Evolutionary conservation across 1,140 invertebrate species (phyloP).

Genomic region (Polyergus mexicanus): DNA sequence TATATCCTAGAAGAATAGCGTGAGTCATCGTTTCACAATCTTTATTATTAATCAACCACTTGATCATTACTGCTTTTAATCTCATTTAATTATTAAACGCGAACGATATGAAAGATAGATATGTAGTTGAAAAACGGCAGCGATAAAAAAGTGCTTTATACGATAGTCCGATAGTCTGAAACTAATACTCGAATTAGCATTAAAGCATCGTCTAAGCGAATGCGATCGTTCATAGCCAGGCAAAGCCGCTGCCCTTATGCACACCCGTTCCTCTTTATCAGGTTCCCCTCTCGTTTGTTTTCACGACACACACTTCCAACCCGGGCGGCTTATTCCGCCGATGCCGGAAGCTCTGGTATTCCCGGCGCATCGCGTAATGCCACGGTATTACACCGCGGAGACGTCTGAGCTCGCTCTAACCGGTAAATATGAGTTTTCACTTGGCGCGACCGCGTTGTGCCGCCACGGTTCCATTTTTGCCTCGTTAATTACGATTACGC

Average conservation of each 20-base stretch:
- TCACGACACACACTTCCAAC: slow-evolving; percentile 30
- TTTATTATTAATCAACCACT: background rate
- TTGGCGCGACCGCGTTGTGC: slow-evolving; percentile 54
- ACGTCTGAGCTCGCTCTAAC: slow-evolving; percentile 78
- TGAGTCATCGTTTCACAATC: background rate
- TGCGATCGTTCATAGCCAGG: slow-evolving; percentile 44
- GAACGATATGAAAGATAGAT: background rate
- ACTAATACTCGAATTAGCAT: slow-evolving; percentile 39
- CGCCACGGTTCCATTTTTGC: slow-evolving; percentile 67
- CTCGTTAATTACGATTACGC: slow-evolving; percentile 78
- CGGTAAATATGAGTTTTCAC: slow-evolving; percentile 79
- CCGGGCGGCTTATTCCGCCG: slow-evolving; percentile 67
- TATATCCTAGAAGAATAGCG: background rate
- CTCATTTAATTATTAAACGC: background rate
- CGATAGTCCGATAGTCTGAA: background rate
- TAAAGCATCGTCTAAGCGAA: slow-evolving; percentile 31
- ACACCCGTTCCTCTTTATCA: slow-evolving; percentile 59
- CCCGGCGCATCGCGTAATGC: slow-evolving; percentile 72
- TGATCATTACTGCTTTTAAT: background rate
- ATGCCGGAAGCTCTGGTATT: slow-evolving; percentile 55
- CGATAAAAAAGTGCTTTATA: background rate
- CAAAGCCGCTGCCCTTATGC: background rate
- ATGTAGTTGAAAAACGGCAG: background rate
- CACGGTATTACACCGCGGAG: slow-evolving; percentile 71
- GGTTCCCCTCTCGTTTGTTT: slow-evolving; percentile 66